Base-by-base conservation (phyloP, 2,797 vertebrate species). In the Sebastes minor region DNA sequence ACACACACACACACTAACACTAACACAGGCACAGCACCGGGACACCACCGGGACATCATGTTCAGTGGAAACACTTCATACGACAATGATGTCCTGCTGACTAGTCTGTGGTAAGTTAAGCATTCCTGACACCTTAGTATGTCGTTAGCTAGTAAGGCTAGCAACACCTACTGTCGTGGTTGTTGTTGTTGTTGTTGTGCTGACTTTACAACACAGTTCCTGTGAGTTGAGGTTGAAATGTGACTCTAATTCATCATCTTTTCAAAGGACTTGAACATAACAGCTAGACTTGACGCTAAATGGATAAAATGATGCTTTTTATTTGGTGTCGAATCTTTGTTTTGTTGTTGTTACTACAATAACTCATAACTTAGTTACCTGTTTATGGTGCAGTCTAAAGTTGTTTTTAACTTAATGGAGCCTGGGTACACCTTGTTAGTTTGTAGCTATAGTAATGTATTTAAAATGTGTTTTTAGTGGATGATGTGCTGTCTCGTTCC, bases 81-180 rank as follows among this genome's bases (percentile, higher is more conserved):
- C 22, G 5, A 4, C 0, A 10, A 4, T 1, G 2, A 42, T 28
- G 63, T n/a, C 6, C 6, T 2, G 52, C 66, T n/a, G 2, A 8
- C 1, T 27, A n/a, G 5, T 55, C 23, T 27, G 27, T 13, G 56
- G 65, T 75, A 10, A 83, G 57, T 2, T 81, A 14, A 60, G 3
- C 12, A 3, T 14, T 0, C 3, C 11, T 8, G 1, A 18, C 8
- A 8, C 6, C 0, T n/a, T 5, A 4, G 6, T 20, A 0, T 32
- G 18, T 20, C 35, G 20, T 57, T 8, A 14, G 12, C 22, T 69
- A 14, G 2, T 6, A 42, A 23, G 7, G 7, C 3, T 2, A 35
- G 33, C 5, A 25, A 1, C 32, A 14, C 10, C 0, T 8, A 28
- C n/a, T 1, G 6, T 60, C 14, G 25, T 20, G 14, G n/a, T n/a